A percentile compares a stretch with the other conserved stretches of the same genome.
Evolutionary conservation across 2,113 vertebrate species (phyloP).

Genomic region (Melanocharis versteri): DNA sequence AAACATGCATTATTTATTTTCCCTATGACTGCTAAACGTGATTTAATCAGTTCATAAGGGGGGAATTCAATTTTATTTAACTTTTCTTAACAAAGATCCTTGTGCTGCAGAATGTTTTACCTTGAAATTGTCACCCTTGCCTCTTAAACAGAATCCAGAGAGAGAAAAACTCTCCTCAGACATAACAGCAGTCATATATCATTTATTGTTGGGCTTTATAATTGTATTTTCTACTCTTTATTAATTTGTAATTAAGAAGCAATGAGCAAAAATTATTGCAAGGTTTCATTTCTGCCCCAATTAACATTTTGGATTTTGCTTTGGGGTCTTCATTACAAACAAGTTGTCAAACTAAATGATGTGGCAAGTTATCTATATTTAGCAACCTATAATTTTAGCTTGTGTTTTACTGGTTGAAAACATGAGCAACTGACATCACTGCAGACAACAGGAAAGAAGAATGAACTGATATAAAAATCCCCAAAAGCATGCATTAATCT

Average conservation of each 20-base stretch:
- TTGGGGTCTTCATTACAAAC: constrained; percentile 51
- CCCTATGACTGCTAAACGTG: background rate
- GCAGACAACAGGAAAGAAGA: constrained; percentile 26
- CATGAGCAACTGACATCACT: background rate
- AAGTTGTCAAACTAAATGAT: constrained; percentile 45
- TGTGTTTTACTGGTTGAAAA: constrained; percentile 33
- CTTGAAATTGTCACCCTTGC: background rate
- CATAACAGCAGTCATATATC: background rate
- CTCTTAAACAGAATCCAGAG: background rate
- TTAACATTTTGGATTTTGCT: constrained; percentile 54
- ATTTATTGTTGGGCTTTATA: background rate
- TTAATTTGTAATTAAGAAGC: constrained; percentile 33
- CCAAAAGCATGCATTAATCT: background rate
- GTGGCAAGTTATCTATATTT: constrained; percentile 46
- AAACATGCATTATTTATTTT: background rate
- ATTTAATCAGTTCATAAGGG: background rate
- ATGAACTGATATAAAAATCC: constrained; percentile 12
- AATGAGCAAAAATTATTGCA: constrained; percentile 20
- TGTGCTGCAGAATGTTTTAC: background rate
- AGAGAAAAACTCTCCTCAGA: background rate
- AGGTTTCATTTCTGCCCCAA: constrained; percentile 42
- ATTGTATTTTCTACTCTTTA: background rate
- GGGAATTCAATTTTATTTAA: background rate
- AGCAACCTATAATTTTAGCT: constrained; percentile 45
- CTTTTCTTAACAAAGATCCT: background rate